Percentiles rank a stretch among this genome's conserved stretches.
Conservation (phyloP, 2,888 invertebrate genomes). For the Julus scandinavius region DNA sequence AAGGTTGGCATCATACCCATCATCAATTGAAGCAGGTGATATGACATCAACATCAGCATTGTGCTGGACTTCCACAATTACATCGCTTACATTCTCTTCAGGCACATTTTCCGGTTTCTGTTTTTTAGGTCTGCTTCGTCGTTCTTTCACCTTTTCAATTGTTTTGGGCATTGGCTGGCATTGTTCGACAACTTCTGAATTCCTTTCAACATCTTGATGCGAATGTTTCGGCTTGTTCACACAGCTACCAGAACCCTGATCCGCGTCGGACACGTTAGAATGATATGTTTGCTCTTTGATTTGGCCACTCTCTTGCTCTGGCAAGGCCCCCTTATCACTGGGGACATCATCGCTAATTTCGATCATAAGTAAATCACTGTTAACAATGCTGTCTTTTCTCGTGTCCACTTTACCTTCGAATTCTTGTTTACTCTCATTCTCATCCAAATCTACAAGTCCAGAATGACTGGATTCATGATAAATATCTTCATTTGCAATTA, state of each 20-base stretch:
- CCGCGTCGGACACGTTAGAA: background rate
- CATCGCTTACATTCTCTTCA: background rate
- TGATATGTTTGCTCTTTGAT: background rate
- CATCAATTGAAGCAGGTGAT: background rate
- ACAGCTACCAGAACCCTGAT: background rate
- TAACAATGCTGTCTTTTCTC: background rate
- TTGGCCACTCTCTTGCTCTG: background rate
- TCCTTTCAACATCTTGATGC: background rate
- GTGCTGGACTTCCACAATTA: background rate
- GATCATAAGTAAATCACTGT: conserved; percentile 2
- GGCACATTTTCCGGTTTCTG: background rate
- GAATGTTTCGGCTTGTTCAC: background rate
- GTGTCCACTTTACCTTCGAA: background rate
- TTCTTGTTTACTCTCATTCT: background rate
- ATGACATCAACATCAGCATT: conserved; percentile 17
- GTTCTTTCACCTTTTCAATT: background rate
- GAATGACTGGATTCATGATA: background rate
- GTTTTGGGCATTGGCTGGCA: background rate
- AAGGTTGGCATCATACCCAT: conserved; percentile 33
- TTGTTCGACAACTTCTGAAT: background rate
- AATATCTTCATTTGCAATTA: conserved; percentile 46
- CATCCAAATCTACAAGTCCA: background rate
- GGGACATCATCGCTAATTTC: conserved; percentile 30
- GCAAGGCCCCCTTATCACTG: background rate
- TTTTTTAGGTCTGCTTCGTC: background rate